Base-by-base conservation (phyloP, 2,888 invertebrate genomes). In the Drosophila robusta region DNA sequence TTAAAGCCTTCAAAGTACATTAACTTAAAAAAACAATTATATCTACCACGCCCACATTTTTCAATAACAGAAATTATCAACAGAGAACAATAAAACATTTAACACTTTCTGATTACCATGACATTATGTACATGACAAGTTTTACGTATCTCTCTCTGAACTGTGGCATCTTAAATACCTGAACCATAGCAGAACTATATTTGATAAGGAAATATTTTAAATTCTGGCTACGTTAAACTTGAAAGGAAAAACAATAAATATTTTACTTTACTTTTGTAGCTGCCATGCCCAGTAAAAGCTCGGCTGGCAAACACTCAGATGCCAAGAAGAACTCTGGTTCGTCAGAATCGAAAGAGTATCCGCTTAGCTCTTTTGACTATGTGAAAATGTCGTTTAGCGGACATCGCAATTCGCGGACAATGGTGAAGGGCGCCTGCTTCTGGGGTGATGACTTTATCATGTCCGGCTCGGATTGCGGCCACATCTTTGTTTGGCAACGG, bases 401-500 rank as follows among this genome's bases (percentile, higher is more conserved):
- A 1, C 97, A 97, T 91, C 94, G 97, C 58, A 97, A 97, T 93
- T 95, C 97, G 7, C 90, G 92, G 90, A 95, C 95, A 52, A 95
- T 95, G 96, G 97, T 97, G 68, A 97, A 97, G 91, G 96, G 97
- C 91, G 95, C 96, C 4, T 95, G 95, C 64, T 97, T 97, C 92
- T 97, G 96, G 96, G 97, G 97, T 47, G 94, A 95, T 80, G 93
- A 95, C 80, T 96, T 94, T 92, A 95, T 97, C 12, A 95, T 97
- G 95, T 96, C 96, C 22, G 97, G 97, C n/a, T 96, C 96, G 12
- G 97, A 97, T 92, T 97, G 97, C 91, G 97, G 97, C 0, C 96
- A 97, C 89, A 95, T 97, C 12, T 97, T 97, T 88, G 93, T 96
- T 36, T 97, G 97, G 97, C 94, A 96, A 57, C 93, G 95, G 38